Evolutionary conservation across 53 echinoderm and acorn worm species (phyloP), one percentile per base, ranked within the genome.

Genomic region (Antedon mediterranea): DNA sequence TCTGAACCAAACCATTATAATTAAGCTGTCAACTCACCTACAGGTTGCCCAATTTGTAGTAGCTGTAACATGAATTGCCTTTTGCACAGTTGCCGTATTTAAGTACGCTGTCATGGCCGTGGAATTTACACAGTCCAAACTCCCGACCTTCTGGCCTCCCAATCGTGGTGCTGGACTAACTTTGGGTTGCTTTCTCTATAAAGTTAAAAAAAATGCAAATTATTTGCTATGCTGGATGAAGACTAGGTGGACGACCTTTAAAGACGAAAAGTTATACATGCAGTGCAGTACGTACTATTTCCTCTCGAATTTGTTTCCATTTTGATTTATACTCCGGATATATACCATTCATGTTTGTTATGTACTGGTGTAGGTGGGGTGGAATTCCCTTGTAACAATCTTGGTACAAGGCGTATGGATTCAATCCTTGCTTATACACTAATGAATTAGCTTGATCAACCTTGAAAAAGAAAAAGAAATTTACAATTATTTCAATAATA

Each of bases 61-160:
- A 32, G 29, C 72, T 28, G 85, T 79, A 29, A 94, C 88, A 72
- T 94, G 87, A 0, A 94, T 82, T 43, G 95, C 95, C n/a, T 43
- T 20, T 73, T 83, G 72, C 0, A 95, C 91, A 43, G 82, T 79
- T 3, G 77, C 78, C 13, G 57, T 73, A 72, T 81, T 89, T 30
- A 94, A 81, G 71, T 92, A 95, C 0, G 72, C 74, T 20, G 77
- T 82, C 6, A 26, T 75, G 0, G 83, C 85, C 0, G 88, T 78
- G 13, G 78, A 32, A 76, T 91, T 75, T 14, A 89, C 32, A 73
- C 97, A 95, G 0, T 42, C 73, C 34, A 76, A 34, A 23, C 9
- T 33, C 27, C 5, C 9, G 5, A 30, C 31, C 18, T 43, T 43
- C 30, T 31, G 4, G n/a, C 23, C 23, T 18, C 57, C 57, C 57